Evolutionary conservation across 2,113 vertebrate species (phyloP).

Genomic region (Zingel zingel): DNA sequence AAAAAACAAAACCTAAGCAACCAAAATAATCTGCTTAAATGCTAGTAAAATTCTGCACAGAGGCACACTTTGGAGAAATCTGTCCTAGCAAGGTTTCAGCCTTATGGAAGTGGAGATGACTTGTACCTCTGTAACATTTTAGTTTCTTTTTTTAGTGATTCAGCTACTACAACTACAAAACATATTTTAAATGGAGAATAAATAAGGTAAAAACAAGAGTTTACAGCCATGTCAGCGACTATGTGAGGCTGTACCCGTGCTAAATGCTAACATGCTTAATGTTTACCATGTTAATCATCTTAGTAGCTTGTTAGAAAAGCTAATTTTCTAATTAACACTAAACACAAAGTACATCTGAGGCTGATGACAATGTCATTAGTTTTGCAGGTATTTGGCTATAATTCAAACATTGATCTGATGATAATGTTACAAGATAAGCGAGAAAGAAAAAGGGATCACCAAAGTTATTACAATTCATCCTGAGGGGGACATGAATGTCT

Average conservation of each 20-base stretch:
- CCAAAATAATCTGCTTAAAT: no score
- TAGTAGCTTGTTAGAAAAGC: background rate
- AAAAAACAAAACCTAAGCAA: no score
- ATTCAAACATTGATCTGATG: background rate
- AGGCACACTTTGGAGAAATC: background rate
- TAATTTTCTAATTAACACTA: background rate
- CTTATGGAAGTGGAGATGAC: background rate
- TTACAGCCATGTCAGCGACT: background rate
- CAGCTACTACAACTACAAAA: no score
- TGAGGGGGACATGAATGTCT: background rate
- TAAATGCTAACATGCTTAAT: background rate
- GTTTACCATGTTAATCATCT: background rate
- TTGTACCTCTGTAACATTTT: background rate
- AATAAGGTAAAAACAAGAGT: background rate
- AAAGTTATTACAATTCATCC: background rate
- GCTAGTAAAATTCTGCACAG: background rate
- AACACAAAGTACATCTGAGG: background rate
- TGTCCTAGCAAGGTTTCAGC: background rate
- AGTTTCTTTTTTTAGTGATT: background rate
- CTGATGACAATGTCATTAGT: background rate
- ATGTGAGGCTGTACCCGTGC: background rate
- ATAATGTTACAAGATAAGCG: background rate
- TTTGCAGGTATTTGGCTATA: background rate
- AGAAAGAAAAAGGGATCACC: background rate
- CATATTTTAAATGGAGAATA: background rate